Base-by-base conservation (phyloP, 2,797 vertebrate genomes). In the Acanthiza pusilla region DNA sequence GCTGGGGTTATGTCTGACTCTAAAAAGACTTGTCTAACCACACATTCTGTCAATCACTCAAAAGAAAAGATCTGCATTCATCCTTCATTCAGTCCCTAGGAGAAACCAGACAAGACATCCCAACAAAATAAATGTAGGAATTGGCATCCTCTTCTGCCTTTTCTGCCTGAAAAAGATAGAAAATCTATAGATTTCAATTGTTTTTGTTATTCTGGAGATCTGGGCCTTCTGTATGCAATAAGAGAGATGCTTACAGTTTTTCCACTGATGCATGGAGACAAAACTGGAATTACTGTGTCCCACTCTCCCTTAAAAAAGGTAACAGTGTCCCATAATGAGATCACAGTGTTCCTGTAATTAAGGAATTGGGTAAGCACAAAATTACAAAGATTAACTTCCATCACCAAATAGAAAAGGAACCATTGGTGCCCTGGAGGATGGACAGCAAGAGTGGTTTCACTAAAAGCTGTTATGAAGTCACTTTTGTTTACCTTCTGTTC, bases 1-100 rank as follows among this genome's bases (percentile, higher is more conserved):
- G 57, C 38, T 91, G 45, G 32, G 61, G 53, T 77, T 93, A 77
- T 61, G 34, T 48, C 38, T 80, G 21, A 57, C 72, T 93, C 81
- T 87, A 83, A 91, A 94, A 61, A 94, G 65, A 34, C 29, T 89
- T 71, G 29, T 89, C 81, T 91, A 87, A 94, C 81, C 60, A 91
- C 71, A 57, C 23, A 27, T 79, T 77, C 81, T 89, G 87, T 82
- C 94, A 91, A 7, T 89, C 71, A 89, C 54, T 83, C 34, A 60
- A 34, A 85, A 85, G 43, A 48, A 71, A 66, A 87, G 11, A 79
- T 67, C 40, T 67, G 30, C 38, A 16, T 82, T 87, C 60, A 53
- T 34, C n/a, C 45, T 90, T 78, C 62, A 19, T 54, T 81, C 42
- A 43, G 30, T 50, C 38, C 57, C 78, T 79, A n/a, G 67, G 60